These are phyloP conservation scores for Glossophaga mutica DNA, from an alignment of 2,797 vertebrate genomes.

Conservation along the genomic window DNA sequence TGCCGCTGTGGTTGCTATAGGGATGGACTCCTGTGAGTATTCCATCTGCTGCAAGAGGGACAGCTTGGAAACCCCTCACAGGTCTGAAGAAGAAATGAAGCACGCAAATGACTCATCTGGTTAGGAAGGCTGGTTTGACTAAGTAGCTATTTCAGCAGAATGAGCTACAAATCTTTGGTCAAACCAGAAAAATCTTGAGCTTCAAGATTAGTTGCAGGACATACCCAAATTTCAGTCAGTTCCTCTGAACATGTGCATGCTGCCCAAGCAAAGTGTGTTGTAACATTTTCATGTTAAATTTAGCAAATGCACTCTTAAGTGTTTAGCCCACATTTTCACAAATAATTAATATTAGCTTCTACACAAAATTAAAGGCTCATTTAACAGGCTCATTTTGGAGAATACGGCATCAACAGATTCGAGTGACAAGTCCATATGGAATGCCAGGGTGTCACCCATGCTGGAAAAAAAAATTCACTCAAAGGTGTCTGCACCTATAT, in stretches of 20 bases:
- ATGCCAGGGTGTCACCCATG: neutral
- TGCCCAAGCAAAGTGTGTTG: neutral
- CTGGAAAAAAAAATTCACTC: slow-evolving; percentile 29
- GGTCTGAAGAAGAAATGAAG: slow-evolving; percentile 66
- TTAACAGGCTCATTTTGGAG: slow-evolving; percentile 41
- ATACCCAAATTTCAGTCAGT: neutral
- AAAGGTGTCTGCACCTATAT: neutral
- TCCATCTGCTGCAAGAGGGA: slow-evolving; percentile 78
- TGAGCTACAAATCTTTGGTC: slow-evolving; percentile 5
- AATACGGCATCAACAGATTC: slow-evolving; percentile 10
- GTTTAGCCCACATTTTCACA: slow-evolving; percentile 18
- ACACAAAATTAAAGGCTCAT: slow-evolving; percentile 53
- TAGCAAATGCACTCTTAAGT: slow-evolving; percentile 41
- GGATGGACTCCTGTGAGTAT: slow-evolving; percentile 74
- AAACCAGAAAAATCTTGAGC: slow-evolving; percentile 16
- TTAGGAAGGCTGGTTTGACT: slow-evolving; percentile 52
- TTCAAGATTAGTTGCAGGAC: slow-evolving; percentile 20
- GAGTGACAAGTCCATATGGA: neutral
- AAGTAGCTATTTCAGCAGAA: slow-evolving; percentile 50
- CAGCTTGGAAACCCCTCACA: slow-evolving; percentile 64
- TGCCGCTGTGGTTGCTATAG: slow-evolving; percentile 78
- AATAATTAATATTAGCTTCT: slow-evolving; percentile 49
- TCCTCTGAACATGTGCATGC: neutral
- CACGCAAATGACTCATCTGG: slow-evolving; percentile 68
- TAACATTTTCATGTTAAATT: slow-evolving; percentile 28